A percentile compares a stretch with the other conserved stretches of the same genome.
Evolutionary conservation across 2,888 invertebrate species (phyloP).

Genomic region (Himalopsyche japonica): DNA sequence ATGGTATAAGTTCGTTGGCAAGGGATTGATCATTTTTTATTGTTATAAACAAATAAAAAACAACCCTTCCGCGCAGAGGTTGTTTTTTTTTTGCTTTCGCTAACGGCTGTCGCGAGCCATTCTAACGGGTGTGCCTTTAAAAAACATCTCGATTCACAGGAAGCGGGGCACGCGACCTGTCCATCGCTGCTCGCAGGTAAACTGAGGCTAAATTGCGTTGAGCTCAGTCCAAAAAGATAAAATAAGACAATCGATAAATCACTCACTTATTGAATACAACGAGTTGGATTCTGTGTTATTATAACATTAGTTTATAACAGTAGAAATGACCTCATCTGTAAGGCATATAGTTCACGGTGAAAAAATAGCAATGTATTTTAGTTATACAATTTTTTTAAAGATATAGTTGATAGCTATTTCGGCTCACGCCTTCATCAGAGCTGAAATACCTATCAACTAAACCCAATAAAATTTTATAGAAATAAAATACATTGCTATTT

Average conservation of each 20-base stretch:
- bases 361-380: too few species aligned
- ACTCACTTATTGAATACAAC: too few species aligned
- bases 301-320: too few species aligned
- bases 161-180: conserved; percentile 21
- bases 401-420: too few species aligned
- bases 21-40: conserved; percentile 23
- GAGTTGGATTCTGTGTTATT: too few species aligned
- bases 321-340: too few species aligned
- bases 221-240: neutral
- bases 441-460: too few species aligned
- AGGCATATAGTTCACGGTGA: too few species aligned
- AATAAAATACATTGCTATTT: too few species aligned
- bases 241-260: neutral
- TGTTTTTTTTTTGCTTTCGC: conserved; percentile 27
- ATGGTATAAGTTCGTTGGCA: conserved; percentile 5
- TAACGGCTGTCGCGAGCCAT: conserved; percentile 33
- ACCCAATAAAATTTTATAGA: too few species aligned
- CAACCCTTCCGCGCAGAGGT: conserved; percentile 9
- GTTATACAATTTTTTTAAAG: too few species aligned
- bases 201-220: neutral
- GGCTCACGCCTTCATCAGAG: too few species aligned
- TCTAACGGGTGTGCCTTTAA: neutral
- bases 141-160: neutral
- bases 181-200: conserved; percentile 5
- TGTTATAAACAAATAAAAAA: conserved; percentile 1